These are phyloP conservation scores for Cygnus atratus DNA, from an alignment of 2,113 vertebrate species.

Conservation along the genomic window DNA sequence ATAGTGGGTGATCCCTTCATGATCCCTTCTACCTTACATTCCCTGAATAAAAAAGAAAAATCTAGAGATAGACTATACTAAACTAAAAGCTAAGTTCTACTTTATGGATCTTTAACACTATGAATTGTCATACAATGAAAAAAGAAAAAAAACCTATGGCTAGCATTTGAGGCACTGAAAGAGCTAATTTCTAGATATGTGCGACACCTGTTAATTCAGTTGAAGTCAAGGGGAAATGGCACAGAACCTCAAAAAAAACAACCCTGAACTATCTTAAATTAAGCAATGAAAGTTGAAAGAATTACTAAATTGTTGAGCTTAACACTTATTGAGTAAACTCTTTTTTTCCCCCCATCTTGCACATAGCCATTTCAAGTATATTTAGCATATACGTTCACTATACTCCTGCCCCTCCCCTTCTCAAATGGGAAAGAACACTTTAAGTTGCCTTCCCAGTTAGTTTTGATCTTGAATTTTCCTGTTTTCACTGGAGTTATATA, in stretches of 20 bases:
- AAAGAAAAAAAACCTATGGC: background rate
- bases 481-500: background rate
- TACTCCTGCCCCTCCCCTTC: background rate
- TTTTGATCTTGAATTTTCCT: background rate
- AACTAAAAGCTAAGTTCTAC: background rate
- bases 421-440: background rate
- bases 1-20: background rate
- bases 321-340: background rate
- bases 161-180: background rate
- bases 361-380: background rate
- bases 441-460: background rate
- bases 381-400: background rate
- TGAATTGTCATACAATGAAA: background rate
- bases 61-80: background rate
- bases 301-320: background rate
- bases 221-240: background rate
- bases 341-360: background rate
- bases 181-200: background rate
- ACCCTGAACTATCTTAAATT: background rate
- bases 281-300: background rate
- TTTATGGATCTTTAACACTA: background rate
- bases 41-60: background rate
- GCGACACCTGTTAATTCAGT: background rate
- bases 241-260: background rate
- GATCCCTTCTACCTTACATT: background rate